Base-by-base conservation (phyloP, 2,888 invertebrate species). In the Xestia sexstrigata region DNA sequence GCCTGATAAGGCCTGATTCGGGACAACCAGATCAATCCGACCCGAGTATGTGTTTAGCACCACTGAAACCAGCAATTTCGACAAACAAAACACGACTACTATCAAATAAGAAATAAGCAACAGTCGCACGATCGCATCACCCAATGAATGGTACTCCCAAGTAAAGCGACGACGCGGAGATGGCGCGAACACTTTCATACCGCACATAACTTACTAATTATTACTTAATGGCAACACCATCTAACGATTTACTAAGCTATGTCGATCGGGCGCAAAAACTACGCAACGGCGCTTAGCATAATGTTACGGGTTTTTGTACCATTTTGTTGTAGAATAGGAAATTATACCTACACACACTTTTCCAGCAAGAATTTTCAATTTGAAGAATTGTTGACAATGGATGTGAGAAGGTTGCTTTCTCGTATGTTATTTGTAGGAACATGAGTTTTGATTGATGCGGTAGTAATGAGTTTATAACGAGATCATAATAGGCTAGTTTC, bases 181-280 rank as follows among this genome's bases (percentile, higher is more conserved):
- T 39, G 45, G 68, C 65, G 73, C 74, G 73, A 74, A 78, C 81
- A 82, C 89, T 88, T 86, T 87, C 88, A 78, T 82, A 74, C 60
- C 77, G 60, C 73, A 70, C 84, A 87, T 88, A 78, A 62, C 81
- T 78, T 30, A 62, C 73, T 89, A 89, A 88, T 88, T 84, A 71
- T 74, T 83, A 82, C 63, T 82, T 75, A 69, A 74, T 73, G 76
- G 72, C 71, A 81, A 70, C 84, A 83, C 80, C 76, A 77, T 79
- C 74, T 42, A 39, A 58, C 66, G 35, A 74, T 76, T 63, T 30
- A 69, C 60, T 63, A 74, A 78, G 86, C 67, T 75, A 70, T 68
- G 63, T 70, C 39, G 78, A 78, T 65, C 45, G 83, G 55, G 60
- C 52, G 47, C 66, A 82, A 86, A 87, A 84, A 86, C 73, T 47